Evolutionary conservation across 2,113 vertebrate genomes (phyloP).

Genomic region (Synodontis membranacea): DNA sequence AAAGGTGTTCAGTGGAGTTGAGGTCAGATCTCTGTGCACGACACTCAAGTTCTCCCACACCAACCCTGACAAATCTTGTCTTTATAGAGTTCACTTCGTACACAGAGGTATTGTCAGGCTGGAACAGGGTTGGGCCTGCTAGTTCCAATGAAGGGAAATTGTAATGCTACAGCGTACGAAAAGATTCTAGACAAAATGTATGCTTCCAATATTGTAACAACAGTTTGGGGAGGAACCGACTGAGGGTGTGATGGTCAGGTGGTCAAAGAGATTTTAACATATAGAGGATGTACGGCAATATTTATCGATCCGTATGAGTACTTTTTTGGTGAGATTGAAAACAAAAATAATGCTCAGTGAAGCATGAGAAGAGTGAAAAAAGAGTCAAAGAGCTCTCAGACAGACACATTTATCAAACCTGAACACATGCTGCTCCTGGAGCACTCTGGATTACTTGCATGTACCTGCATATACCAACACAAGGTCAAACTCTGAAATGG

Average conservation of each 20-base stretch:
- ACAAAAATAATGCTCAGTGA: neutral
- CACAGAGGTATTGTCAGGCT: neutral
- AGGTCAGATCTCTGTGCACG: neutral
- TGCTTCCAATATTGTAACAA: neutral
- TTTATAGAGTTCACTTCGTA: neutral
- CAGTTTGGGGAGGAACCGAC: neutral
- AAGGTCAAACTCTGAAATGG: slow-evolving; percentile 8
- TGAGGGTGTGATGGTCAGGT: neutral
- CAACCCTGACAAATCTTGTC: neutral
- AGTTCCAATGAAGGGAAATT: neutral
- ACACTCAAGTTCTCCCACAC: neutral
- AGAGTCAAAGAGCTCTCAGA: slow-evolving; percentile 4
- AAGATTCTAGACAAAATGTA: neutral
- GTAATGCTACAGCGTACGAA: neutral
- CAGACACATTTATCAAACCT: slow-evolving; percentile 25
- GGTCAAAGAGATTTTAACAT: neutral
- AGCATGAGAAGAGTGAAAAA: neutral
- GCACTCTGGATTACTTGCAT: slow-evolving; percentile 10
- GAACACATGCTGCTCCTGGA: slow-evolving; percentile 38
- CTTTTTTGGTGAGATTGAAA: neutral
- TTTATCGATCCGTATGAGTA: neutral
- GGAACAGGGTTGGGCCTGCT: neutral
- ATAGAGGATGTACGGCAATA: neutral
- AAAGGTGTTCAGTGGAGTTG: neutral
- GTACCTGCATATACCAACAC: slow-evolving; percentile 10